Conservation (phyloP, 2,888 invertebrate species). For the Chrysina gloriosa region DNA sequence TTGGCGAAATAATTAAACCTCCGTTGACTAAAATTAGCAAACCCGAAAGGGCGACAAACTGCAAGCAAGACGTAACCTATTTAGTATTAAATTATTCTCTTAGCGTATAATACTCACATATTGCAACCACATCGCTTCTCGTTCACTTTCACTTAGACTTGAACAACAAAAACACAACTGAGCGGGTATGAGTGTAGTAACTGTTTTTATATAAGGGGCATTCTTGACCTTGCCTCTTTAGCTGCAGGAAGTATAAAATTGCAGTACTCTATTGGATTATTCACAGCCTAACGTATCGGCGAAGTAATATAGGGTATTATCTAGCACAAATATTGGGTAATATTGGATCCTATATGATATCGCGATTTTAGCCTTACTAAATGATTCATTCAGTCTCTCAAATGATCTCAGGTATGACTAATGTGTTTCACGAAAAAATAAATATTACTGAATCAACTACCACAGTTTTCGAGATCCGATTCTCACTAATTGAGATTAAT, state of each 20-base stretch:
- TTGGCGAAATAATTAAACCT: constrained; percentile 27
- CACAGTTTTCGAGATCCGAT: too few relatives aligned
- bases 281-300: not conserved
- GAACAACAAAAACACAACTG: constrained; percentile 32
- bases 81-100: constrained; percentile 31
- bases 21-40: constrained; percentile 14
- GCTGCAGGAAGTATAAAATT: constrained; percentile 30
- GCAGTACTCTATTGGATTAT: constrained; percentile 21
- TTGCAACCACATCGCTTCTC: constrained; percentile 16
- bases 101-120: constrained; percentile 29
- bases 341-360: constrained; percentile 2
- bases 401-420: constrained; percentile 29
- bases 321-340: constrained; percentile 18
- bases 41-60: constrained; percentile 15
- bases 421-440: not conserved
- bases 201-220: constrained; percentile 35
- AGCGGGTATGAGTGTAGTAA: constrained; percentile 27
- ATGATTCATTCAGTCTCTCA: constrained; percentile 19
- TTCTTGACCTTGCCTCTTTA: constrained; percentile 37
- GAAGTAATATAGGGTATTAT: constrained; percentile 10
- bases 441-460: constrained; percentile 4
- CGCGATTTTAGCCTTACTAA: not conserved
- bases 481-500: too few relatives aligned
- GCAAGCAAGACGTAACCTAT: constrained; percentile 3
- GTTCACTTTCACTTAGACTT: constrained; percentile 34